Base-by-base conservation (phyloP, 2,888 invertebrate species). In the Drosophila fulvimacula region DNA sequence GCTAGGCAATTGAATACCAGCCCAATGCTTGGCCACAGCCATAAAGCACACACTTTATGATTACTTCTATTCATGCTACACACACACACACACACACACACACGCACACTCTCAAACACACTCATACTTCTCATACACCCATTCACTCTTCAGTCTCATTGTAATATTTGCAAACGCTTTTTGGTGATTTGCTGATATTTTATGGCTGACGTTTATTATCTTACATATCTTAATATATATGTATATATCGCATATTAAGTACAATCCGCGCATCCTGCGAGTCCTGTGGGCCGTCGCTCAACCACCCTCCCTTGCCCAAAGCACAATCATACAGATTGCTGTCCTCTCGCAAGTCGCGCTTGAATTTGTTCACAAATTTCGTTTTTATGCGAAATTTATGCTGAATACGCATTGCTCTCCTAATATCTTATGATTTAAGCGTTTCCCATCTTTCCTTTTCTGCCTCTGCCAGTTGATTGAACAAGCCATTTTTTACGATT, bases 361-460 rank as follows among this genome's bases (percentile, higher is more conserved):
- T 36, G 42, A 73, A 55, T 78, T 68, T 76, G 61, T 67, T 70
- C 62, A 77, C 70, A 86, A 86, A 83, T 88, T 81, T 63, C 39
- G 63, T 30, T 77, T 81, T 85, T 89, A 85, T 85, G 88, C 9
- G 77, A 75, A 84, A 77, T 75, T 89, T 85, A 89, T 85, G 84
- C 89, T 85, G 85, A 84, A 73, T 73, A 69, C 69, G 76, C 82
- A 70, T 56, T 62, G 73, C 69, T 68, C 57, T 51, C 27, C 66
- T 79, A 89, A 89, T 89, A 66, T 79, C 74, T 70, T 79, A 87
- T 84, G 88, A 84, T 89, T 84, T 87, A 81, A 76, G 65, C 87
- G 73, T 60, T 69, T 52, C 52, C 36, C 36, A 74, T 67, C 9
- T 30, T 21, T 15, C 30, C 21, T 44, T 38, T 58, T 11, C 19